Base-by-base conservation (phyloP, 2,888 invertebrate species). In the Theretra japonica region DNA sequence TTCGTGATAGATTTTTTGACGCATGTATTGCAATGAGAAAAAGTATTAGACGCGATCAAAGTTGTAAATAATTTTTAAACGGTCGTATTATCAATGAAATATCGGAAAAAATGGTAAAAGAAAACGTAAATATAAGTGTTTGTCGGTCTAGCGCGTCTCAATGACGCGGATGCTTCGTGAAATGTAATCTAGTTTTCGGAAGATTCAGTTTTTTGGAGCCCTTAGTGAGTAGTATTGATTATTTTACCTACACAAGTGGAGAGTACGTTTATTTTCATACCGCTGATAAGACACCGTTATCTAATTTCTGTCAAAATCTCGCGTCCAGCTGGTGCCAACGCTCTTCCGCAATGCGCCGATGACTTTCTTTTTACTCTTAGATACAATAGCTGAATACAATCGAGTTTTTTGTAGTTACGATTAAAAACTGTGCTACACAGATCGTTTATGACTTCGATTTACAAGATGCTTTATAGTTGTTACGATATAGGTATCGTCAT, bases 151-250 rank as follows among this genome's bases (percentile, higher is more conserved):
- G 81, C 82, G 85, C 82, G 79, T 86, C 81, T 80, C 83, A 81
- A 84, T 83, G 77, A 85, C 77, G 81, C 79, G 81, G 83, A 85
- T 79, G 80, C 81, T 85, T 75, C 82, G 90, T 88, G 90, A 90
- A 90, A 90, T 92, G 91, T 92, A 90, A 88, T 86, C 80, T 83
- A 85, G 85, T 89, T 73, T 77, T 73, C 77, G 75, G 73, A 80
- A 82, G 84, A 73, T 80, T 82, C 86, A 86, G 86, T 89, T 86
- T n/a, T 86, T 74, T 74, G 73, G 70, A 80, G 81, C 82, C 80
- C 74, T 73, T 81, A 81, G 90, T 90, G 83, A 88, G 93, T 91
- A 69, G 48, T 72, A 70, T 70, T 62, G 73, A 73, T 72, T 71
- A 65, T 33, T 65, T 65, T 23, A 33, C 21, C 5, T 48, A 53